Base-by-base conservation (phyloP, 2,797 vertebrate genomes). In the Coranthus polyacanthus region DNA sequence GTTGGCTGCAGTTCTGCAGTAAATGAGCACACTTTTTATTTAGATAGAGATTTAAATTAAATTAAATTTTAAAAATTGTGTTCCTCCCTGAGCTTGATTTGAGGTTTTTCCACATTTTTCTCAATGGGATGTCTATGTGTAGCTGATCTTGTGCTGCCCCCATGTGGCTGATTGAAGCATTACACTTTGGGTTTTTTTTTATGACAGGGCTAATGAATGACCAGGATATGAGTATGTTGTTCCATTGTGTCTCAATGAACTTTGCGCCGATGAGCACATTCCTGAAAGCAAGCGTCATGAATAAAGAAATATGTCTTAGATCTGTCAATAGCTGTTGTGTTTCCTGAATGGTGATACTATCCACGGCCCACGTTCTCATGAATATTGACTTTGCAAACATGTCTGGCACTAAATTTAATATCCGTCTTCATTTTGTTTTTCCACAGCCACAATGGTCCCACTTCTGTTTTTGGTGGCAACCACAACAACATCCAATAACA, bases 361-460 rank as follows among this genome's bases (percentile, higher is more conserved):
- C 68, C 57, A 12, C 32, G 3, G 3, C 29, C 37, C 38, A 16
- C 12, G 41, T 77, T 71, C 53, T 24, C 88, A 72, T 65, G 73
- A 70, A 53, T 73, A 55, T 51, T 20, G 6, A 75, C 50, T 57
- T 59, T 78, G 72, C 74, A 75, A 39, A 79, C 79, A 82, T 78
- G 79, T 67, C 79, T 76, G 72, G 7, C 43, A 1, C 71, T 75
- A 82, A 89, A 90, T 86, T 76, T 74, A 89, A 92, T 91, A 82
- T 88, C 83, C 72, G 43, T 74, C 56, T 78, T 78, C 21, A 67
- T 78, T 78, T 81, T 90, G 68, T 90, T 85, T 91, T 71, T 54
- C 59, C 65, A 69, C 89, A 95, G 93, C 78, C 89, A 94, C 86
- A 90, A 95, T 95, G 93, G 81, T 94, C 75, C 92, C 84, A 26